Base-by-base conservation (phyloP, 2,113 vertebrate species). In the Eurypyga helias region DNA sequence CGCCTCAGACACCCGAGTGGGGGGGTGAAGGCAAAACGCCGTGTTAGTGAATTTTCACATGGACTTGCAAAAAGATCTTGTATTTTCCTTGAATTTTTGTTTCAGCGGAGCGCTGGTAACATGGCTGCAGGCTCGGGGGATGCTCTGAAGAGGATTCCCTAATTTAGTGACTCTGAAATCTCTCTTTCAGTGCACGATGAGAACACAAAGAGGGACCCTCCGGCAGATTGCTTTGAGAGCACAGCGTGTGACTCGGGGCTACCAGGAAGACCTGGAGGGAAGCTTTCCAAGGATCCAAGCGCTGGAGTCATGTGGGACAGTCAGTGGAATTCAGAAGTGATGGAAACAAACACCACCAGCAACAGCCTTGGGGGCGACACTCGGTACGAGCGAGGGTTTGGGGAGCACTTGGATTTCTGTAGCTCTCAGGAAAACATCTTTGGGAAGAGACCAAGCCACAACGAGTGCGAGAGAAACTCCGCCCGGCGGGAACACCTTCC, bases 251-350 rank as follows among this genome's bases (percentile, higher is more conserved):
- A 84, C 55, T 38, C 43, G 1, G 73, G 70, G 18, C 2, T 49
- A 28, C 76, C 73, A 4, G 83, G 15, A 61, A 81, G 76, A 43
- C 31, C 11, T 0, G 64, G 34, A 62, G 93, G 91, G 25, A 70
- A 66, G 12, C 70, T 90, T 60, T 41, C 64, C 55, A 66, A 83
- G 64, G 77, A 75, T 48, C 46, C 69, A 11, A 55, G 16, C 48
- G 51, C 83, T 0, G 15, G 49, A 11, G 18, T 51, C 77, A 23
- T 77, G 0, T 89, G 94, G 95, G 91, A 96, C 23, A 29, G 25
- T 6, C 91, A 55, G 20, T 92, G 94, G 93, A 38, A 43, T 13
- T 71, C 96, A 31, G 93, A 75, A 84, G 29, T 33, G 13, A 73
- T 94, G 86, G 91, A 70, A 78, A 31, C 76, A 15, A 24, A 10